phyloP scores from a whole-genome alignment of 2,888 invertebrate species.

The Andrena dorsata region DNA sequence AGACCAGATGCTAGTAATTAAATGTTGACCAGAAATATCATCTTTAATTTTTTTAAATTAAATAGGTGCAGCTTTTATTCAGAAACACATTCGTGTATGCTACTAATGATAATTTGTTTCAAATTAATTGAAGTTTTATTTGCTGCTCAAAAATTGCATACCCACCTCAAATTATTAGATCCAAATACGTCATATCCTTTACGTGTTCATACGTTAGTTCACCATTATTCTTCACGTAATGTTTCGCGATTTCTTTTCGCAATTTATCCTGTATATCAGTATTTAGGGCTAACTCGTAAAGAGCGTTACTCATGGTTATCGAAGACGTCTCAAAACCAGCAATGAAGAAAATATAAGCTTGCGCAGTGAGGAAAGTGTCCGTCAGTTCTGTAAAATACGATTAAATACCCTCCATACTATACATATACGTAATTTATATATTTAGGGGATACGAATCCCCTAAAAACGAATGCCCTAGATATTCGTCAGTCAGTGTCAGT shows the following conservation, averaged over 20 bases:
- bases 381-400: constrained; percentile 69
- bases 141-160: neutral
- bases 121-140: neutral
- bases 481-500: too few species aligned
- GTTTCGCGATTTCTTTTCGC: constrained; percentile 67
- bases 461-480: too few species aligned
- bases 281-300: constrained; percentile 75
- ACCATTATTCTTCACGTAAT: constrained; percentile 74
- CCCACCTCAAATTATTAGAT: constrained; percentile 82
- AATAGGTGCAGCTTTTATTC: too few species aligned
- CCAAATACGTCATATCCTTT: constrained; percentile 84
- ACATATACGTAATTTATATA: neutral
- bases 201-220: constrained; percentile 83
- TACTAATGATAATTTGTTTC: too few species aligned
- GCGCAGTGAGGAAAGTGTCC: constrained; percentile 71
- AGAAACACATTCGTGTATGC: too few species aligned
- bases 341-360: constrained; percentile 75
- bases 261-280: constrained; percentile 72
- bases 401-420: neutral
- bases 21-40: too few species aligned
- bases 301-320: constrained; percentile 73
- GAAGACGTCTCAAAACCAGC: constrained; percentile 78
- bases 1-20: too few species aligned
- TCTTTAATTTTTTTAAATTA: too few species aligned
- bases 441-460: too few species aligned